Evolutionary conservation across 2,797 vertebrate species (phyloP), one percentile per base, ranked within the genome.

Genomic region (Agapornis canus): DNA sequence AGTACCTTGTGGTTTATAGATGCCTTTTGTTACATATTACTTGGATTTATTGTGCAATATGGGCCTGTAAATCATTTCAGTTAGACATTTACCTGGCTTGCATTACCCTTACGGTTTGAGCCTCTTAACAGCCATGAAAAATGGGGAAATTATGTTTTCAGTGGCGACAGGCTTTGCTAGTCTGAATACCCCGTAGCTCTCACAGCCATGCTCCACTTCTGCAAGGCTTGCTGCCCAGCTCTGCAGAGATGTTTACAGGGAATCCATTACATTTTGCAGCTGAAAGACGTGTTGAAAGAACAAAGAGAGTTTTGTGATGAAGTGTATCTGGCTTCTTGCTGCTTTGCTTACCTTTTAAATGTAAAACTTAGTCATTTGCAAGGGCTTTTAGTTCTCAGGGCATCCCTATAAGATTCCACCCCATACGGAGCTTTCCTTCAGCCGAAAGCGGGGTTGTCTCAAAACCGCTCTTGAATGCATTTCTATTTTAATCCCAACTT

Each of bases 281-380:
- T 20, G 73, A 88, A 80, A 95, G 92, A 82, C n/a, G 65, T 87
- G 87, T 93, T 2, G 79, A 70, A 91, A 92, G 93, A 96, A 96
- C 95, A 94, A 93, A 97, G 85, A 39, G 91, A 92, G 82, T 92
- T 92, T 94, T 76, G 91, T 83, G 82, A 86, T 86, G 94, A 87
- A 96, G 92, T 37, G 92, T 96, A 93, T 49, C 89, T 89, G 80
- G 63, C 93, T 94, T 93, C 91, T 96, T 4, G 9, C 83, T 95
- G 86, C 86, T 95, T 96, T 96, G 95, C 94, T 92, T 97, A 93
- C 92, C 91, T 92, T 95, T 96, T 75, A 96, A 95, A 91, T 91
- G 89, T 92, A 97, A 96, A 97, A 86, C 82, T 45, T 11, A 3
- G 56, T 90, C 52, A 95, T 95, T 95, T 93, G 88, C 95, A 94